Evolutionary conservation across 2,888 invertebrate species (phyloP).

Genomic region (Mechanitis mazaeus): DNA sequence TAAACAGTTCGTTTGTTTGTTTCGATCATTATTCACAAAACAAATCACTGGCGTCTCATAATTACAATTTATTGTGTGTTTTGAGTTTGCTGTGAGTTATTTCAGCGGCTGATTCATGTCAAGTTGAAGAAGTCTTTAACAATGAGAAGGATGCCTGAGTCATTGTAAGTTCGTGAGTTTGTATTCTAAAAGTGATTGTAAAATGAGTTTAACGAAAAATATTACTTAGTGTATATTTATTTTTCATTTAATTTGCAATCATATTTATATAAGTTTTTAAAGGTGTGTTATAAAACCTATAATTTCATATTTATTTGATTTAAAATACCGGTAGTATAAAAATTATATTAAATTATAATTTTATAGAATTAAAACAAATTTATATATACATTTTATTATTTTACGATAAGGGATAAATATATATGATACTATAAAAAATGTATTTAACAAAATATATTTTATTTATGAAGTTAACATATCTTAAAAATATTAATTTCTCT

Average conservation of each 20-base stretch:
- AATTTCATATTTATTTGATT: too few species aligned
- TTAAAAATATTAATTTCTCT: not conserved
- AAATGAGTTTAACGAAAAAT: not conserved
- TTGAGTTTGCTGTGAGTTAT: slow-evolving; percentile 30
- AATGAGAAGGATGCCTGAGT: slow-evolving; percentile 56
- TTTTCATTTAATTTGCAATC: too few species aligned
- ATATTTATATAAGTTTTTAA: too few species aligned
- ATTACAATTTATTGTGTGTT: slow-evolving; percentile 11
- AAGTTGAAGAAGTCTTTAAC: slow-evolving; percentile 40
- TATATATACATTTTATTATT: too few species aligned
- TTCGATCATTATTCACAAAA: not conserved
- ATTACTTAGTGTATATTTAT: too few species aligned
- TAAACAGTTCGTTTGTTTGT: not conserved
- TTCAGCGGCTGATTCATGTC: slow-evolving; percentile 38
- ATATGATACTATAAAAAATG: too few species aligned
- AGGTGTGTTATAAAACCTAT: too few species aligned
- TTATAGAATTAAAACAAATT: too few species aligned
- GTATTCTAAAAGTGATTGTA: slow-evolving; percentile 3
- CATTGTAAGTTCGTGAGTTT: slow-evolving; percentile 31
- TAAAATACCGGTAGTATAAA: too few species aligned
- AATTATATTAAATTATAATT: too few species aligned
- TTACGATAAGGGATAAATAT: too few species aligned
- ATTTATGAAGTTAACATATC: not conserved
- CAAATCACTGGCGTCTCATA: slow-evolving; percentile 1
- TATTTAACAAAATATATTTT: too few species aligned